A percentile compares a stretch with the other conserved stretches of the same genome.
Evolutionary conservation across 2,113 vertebrate genomes (phyloP).

Genomic region (Zosterops borbonicus): DNA sequence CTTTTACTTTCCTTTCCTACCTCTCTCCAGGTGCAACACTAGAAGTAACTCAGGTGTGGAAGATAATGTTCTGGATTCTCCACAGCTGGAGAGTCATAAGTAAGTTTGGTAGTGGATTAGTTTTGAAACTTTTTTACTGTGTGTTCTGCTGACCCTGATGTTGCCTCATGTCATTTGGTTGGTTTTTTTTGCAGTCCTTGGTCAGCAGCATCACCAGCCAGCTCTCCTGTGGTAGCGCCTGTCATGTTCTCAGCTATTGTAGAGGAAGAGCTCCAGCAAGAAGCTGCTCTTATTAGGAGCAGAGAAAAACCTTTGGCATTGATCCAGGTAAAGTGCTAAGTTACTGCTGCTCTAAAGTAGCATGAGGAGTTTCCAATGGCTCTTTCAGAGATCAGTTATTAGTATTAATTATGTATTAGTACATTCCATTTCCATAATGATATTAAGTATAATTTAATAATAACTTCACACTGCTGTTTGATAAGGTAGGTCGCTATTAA

Average conservation of each 20-base stretch:
- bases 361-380: neutral
- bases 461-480: neutral
- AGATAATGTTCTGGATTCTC: constrained; percentile 44
- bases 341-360: neutral
- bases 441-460: neutral
- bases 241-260: constrained; percentile 93
- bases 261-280: constrained; percentile 92
- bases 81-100: constrained; percentile 71
- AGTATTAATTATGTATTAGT: neutral
- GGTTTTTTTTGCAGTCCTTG: constrained; percentile 82
- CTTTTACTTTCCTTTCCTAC: neutral
- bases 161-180: neutral
- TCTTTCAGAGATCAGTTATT: constrained; percentile 1
- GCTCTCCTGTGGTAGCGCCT: constrained; percentile 70
- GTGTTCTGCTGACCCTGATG: neutral
- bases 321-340: constrained; percentile 84
- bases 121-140: neutral
- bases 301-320: constrained; percentile 94
- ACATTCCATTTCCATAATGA: neutral
- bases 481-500: neutral
- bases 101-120: constrained; percentile 28
- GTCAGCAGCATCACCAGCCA: constrained; percentile 78
- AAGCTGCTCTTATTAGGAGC: constrained; percentile 92
- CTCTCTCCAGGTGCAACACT: constrained; percentile 33
- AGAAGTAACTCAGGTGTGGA: constrained; percentile 42